These are phyloP conservation scores for Actinemys pallida DNA, from an alignment of 2,113 vertebrate species.

Conservation along the genomic window DNA sequence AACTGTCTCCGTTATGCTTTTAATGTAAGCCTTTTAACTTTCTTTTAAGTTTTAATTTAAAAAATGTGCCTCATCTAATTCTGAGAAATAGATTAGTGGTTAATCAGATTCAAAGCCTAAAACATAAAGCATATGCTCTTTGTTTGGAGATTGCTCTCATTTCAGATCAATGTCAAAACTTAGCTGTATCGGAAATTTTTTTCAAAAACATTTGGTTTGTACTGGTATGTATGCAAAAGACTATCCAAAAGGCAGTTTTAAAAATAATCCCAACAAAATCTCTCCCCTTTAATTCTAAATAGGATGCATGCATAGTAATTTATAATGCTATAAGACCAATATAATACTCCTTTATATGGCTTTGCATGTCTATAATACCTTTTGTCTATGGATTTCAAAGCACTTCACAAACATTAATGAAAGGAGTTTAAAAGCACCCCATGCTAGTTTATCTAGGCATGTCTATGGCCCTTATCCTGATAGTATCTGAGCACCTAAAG, in stretches of 20 bases:
- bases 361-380: background rate
- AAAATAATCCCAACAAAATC: background rate
- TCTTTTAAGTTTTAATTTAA: constrained; percentile 57
- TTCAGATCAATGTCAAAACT: constrained; percentile 59
- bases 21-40: constrained; percentile 43
- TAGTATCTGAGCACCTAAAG: background rate
- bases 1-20: constrained; percentile 28
- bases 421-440: background rate
- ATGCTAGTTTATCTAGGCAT: background rate
- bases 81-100: constrained; percentile 46
- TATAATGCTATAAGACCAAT: background rate
- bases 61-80: constrained; percentile 54
- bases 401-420: background rate
- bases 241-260: constrained; percentile 5
- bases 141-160: constrained; percentile 36
- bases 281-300: background rate
- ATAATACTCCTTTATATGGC: background rate
- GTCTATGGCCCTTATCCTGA: background rate
- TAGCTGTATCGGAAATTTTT: constrained; percentile 8
- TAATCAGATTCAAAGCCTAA: constrained; percentile 60
- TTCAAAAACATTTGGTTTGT: constrained; percentile 34
- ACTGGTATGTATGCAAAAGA: background rate
- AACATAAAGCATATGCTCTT: constrained; percentile 48
- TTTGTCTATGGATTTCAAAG: background rate
- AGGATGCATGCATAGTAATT: background rate